phyloP scores from a whole-genome alignment of 2,888 invertebrate genomes.

The Gastracanthus pulcherrimus region DNA sequence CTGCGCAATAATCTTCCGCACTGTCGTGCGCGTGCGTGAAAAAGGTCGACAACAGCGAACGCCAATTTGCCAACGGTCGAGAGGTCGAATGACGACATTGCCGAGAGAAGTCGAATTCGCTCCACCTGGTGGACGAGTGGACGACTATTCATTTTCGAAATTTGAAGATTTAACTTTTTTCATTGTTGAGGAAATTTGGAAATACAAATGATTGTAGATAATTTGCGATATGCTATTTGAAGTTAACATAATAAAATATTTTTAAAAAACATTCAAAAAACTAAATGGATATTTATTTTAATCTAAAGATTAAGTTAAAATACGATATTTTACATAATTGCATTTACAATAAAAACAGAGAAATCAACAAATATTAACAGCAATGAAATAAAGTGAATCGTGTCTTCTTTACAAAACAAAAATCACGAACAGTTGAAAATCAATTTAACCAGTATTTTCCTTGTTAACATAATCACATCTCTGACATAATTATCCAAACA shows the following conservation, averaged over 20 bases:
- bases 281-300: no score
- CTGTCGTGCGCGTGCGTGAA: not conserved
- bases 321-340: no score
- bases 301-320: no score
- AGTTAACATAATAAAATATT: no score
- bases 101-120: not conserved
- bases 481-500: not conserved
- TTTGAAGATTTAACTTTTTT: not conserved
- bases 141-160: not conserved
- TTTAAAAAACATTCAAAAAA: no score
- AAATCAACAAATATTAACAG: not conserved
- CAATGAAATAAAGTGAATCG: not conserved
- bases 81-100: not conserved
- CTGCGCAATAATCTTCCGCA: no score
- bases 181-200: no score
- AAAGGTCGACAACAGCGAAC: not conserved
- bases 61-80: not conserved
- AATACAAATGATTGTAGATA: not conserved
- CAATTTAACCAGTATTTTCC: not conserved
- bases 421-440: not conserved
- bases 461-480: not conserved
- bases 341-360: no score
- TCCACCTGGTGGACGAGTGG: not conserved
- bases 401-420: not conserved
- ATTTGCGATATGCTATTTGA: not conserved